Evolutionary conservation across 2,888 invertebrate genomes (phyloP).

Genomic region (Mongoloraphidia duomilia): DNA sequence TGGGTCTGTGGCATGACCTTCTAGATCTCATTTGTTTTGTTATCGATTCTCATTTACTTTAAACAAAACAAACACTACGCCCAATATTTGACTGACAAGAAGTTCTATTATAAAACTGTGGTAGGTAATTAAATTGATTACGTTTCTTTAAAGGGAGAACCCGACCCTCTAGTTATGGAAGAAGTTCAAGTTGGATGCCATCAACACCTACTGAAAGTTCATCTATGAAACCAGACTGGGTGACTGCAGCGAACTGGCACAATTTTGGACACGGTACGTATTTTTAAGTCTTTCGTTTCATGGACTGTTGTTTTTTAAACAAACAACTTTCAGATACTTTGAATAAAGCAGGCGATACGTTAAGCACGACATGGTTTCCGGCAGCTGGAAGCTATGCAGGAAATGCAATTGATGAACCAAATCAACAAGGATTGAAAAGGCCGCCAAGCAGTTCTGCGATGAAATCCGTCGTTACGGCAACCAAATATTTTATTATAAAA

Average conservation of each 20-base stretch:
- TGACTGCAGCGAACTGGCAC: conserved; percentile 23
- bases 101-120: too few relatives aligned
- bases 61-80: too few relatives aligned
- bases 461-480: too few relatives aligned
- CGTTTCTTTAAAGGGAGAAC: conserved; percentile 19
- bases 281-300: neutral
- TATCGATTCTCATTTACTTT: too few relatives aligned
- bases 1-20: too few relatives aligned
- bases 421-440: conserved; percentile 35
- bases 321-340: too few relatives aligned
- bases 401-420: conserved; percentile 41
- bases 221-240: conserved; percentile 22
- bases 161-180: conserved; percentile 33
- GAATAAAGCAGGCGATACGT: too few relatives aligned
- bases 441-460: conserved; percentile 2
- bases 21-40: too few relatives aligned
- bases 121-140: too few relatives aligned
- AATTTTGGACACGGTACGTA: conserved; percentile 12
- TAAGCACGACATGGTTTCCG: conserved; percentile 31
- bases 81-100: too few relatives aligned
- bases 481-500: too few relatives aligned
- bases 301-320: too few relatives aligned
- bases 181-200: conserved; percentile 33
- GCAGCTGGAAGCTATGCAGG: conserved; percentile 36
- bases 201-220: conserved; percentile 15